phyloP scores from a whole-genome alignment of 2,888 invertebrate species.

The Nemoura dubitans region DNA sequence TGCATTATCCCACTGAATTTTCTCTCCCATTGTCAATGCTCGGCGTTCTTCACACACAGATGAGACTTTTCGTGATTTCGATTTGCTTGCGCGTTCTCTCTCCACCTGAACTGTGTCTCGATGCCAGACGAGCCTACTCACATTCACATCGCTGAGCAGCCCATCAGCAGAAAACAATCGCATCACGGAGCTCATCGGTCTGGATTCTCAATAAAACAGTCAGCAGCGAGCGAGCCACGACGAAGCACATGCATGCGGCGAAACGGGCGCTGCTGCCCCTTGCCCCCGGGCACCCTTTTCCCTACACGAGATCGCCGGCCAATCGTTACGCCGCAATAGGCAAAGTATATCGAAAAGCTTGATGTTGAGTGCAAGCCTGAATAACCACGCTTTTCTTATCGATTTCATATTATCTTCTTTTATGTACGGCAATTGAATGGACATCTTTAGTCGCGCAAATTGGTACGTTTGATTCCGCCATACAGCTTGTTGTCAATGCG shows the following conservation, averaged over 20 bases:
- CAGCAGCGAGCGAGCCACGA: background rate
- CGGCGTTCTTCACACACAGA: background rate
- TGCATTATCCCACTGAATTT: too few relatives aligned
- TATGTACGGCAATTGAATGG: background rate
- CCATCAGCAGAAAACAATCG: conserved; percentile 7
- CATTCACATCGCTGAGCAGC: background rate
- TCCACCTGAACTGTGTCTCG: background rate
- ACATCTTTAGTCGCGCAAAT: background rate
- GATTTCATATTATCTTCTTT: background rate
- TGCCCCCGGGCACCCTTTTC: background rate
- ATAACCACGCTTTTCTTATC: background rate
- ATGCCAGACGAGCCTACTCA: background rate
- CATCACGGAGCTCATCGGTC: background rate
- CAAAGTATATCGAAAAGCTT: background rate
- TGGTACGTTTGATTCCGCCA: background rate
- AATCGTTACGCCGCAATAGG: background rate
- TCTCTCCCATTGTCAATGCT: too few relatives aligned
- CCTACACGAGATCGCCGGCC: background rate
- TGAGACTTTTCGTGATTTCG: background rate
- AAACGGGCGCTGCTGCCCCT: too few relatives aligned
- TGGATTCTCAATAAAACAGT: conserved; percentile 12
- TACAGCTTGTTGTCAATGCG: background rate
- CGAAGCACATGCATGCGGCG: too few relatives aligned
- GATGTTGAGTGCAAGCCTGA: background rate
- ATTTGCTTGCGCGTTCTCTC: background rate